Evolutionary conservation across 2,888 invertebrate species (phyloP).

Genomic region (Chydorus sphaericus): DNA sequence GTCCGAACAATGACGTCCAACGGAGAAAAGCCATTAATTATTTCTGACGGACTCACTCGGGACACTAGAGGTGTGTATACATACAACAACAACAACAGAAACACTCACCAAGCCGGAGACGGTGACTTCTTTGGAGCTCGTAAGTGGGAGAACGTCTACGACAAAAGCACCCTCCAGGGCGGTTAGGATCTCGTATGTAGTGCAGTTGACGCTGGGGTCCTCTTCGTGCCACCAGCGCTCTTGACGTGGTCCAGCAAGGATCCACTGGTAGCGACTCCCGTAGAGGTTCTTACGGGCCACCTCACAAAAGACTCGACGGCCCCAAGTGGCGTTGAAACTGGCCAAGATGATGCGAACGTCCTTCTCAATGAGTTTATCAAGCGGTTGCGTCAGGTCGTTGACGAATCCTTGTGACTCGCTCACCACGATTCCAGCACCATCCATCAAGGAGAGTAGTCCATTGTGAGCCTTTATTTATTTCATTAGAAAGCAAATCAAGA

Average conservation of each 20-base stretch:
- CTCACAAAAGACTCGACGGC: slow-evolving; percentile 73
- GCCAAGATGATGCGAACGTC: slow-evolving; percentile 90
- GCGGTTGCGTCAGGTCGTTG: slow-evolving; percentile 64
- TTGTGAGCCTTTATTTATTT: slow-evolving; percentile 54
- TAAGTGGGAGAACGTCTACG: slow-evolving; percentile 71
- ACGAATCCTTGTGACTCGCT: slow-evolving; percentile 78
- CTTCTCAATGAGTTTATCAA: slow-evolving; percentile 68
- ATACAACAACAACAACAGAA: background rate
- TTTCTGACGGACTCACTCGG: background rate
- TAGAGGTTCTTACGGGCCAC: slow-evolving; percentile 63
- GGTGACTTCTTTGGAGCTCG: slow-evolving; percentile 71
- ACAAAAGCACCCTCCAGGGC: slow-evolving; percentile 78
- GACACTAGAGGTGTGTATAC: background rate
- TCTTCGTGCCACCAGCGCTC: slow-evolving; percentile 22
- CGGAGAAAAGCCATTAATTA: too few species aligned
- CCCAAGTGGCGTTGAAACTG: slow-evolving; percentile 91
- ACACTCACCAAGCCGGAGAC: slow-evolving; percentile 71
- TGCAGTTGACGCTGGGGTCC: slow-evolving; percentile 25
- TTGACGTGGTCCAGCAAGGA: slow-evolving; percentile 46
- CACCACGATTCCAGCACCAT: slow-evolving; percentile 61
- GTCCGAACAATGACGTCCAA: too few species aligned
- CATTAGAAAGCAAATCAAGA: too few species aligned
- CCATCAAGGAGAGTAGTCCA: slow-evolving; percentile 71
- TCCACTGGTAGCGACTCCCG: slow-evolving; percentile 87
- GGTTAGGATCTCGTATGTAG: slow-evolving; percentile 51